These are phyloP conservation scores for Bombus waltoni DNA, from an alignment of 1,140 invertebrate genomes.

Conservation along the genomic window DNA sequence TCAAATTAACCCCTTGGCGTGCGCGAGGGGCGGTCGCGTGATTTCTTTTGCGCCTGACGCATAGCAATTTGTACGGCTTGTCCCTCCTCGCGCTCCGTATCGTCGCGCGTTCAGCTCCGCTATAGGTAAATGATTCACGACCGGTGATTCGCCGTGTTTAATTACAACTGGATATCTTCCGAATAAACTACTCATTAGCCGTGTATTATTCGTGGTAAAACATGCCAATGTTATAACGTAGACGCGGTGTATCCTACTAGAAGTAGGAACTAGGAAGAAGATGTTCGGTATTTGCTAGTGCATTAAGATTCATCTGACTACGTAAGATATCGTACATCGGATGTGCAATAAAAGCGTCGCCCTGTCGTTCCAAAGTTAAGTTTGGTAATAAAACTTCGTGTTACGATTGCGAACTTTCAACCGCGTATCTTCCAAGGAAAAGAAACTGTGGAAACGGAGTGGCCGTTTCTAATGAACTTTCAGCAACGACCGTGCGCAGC, in stretches of 20 bases:
- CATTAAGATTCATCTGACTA: neutral
- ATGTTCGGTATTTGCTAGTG: no score
- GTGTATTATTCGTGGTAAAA: neutral
- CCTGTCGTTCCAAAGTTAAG: neutral
- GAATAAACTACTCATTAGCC: neutral
- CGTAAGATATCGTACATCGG: neutral
- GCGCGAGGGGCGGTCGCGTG: conserved; percentile 18
- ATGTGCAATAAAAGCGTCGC: neutral
- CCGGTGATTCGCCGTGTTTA: neutral
- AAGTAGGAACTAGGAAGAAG: no score
- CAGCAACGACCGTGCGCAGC: neutral
- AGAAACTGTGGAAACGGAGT: neutral
- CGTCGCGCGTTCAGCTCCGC: neutral
- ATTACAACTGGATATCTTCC: neutral
- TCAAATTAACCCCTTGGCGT: conserved; percentile 63
- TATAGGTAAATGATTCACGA: conserved; percentile 31
- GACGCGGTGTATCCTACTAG: no score
- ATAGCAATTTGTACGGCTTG: conserved; percentile 29
- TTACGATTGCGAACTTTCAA: neutral
- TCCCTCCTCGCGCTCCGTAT: neutral
- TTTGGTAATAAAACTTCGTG: neutral
- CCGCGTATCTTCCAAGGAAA: neutral
- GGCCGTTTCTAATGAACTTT: conserved; percentile 25
- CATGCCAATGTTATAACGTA: neutral
- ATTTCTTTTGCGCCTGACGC: conserved; percentile 31